These are phyloP conservation scores for Elymnias hypermnestra DNA, from an alignment of 1,140 invertebrate genomes.

Conservation along the genomic window DNA sequence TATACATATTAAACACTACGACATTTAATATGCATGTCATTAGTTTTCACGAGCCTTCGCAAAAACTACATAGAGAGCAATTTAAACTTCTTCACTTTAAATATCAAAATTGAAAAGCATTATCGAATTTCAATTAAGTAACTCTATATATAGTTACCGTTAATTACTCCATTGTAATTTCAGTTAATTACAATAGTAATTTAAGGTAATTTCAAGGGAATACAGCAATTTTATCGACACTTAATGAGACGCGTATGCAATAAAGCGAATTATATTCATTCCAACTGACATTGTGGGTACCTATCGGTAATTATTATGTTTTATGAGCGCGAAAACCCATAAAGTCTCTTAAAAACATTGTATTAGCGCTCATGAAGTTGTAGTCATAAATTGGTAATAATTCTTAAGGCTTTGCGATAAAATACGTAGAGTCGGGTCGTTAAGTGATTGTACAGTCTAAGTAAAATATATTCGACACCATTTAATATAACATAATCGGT, in stretches of 20 bases:
- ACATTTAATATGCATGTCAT: too few relatives aligned
- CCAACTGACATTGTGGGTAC: slow-evolving; percentile 12
- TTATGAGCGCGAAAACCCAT: slow-evolving; percentile 4
- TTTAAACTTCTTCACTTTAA: too few relatives aligned
- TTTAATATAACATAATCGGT: too few relatives aligned
- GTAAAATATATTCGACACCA: too few relatives aligned
- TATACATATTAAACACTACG: too few relatives aligned
- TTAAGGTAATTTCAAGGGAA: slow-evolving; percentile 14
- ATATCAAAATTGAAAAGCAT: too few relatives aligned
- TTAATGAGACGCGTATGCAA: slow-evolving; percentile 18
- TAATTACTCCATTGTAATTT: slow-evolving; percentile 14
- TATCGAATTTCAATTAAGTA: slow-evolving; percentile 17
- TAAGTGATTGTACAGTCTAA: too few relatives aligned
- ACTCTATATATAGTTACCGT: slow-evolving; percentile 11
- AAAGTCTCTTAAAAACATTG: slow-evolving; percentile 5
- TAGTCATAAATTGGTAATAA: slow-evolving; percentile 4
- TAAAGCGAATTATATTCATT: slow-evolving; percentile 21
- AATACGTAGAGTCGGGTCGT: background rate
- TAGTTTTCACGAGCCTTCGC: too few relatives aligned
- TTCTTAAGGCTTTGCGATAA: slow-evolving; percentile 2
- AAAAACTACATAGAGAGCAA: too few relatives aligned
- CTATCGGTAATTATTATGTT: slow-evolving; percentile 5
- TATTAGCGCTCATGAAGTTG: slow-evolving; percentile 3
- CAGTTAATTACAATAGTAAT: slow-evolving; percentile 22
- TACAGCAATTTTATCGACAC: slow-evolving; percentile 12